Percentiles rank a stretch among this genome's conserved stretches.
These are phyloP conservation scores for Sciurus vulgaris DNA, from an alignment of 2,797 vertebrate genomes.

Conservation along the genomic window DNA sequence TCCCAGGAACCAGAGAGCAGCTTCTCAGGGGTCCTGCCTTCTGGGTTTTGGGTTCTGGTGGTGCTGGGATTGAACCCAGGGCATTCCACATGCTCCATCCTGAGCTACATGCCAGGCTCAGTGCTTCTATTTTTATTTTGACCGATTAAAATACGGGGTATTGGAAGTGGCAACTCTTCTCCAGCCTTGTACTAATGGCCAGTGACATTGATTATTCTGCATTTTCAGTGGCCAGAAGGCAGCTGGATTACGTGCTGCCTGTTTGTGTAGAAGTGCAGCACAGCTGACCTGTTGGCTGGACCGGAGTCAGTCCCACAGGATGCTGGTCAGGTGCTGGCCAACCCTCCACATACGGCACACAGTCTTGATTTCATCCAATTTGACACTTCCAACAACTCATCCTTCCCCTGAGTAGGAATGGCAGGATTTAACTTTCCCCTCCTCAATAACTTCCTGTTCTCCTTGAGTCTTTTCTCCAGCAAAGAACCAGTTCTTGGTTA, in stretches of 20 bases:
- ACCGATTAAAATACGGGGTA: background rate
- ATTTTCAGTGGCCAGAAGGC: background rate
- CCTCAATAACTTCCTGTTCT: background rate
- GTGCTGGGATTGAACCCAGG: too few species aligned
- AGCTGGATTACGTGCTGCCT: background rate
- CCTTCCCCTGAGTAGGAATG: background rate
- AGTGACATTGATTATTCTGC: background rate
- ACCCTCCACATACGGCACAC: too few species aligned
- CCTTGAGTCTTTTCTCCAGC: background rate
- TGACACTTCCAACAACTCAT: background rate
- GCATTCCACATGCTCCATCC: background rate
- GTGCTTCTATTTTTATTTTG: background rate
- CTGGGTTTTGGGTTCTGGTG: too few species aligned
- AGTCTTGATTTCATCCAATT: background rate
- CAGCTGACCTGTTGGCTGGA: background rate
- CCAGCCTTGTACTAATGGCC: background rate
- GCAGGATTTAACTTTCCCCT: background rate
- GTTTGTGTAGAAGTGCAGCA: background rate
- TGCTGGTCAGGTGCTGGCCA: background rate
- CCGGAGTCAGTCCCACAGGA: background rate
- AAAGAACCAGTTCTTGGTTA: background rate
- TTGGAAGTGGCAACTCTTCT: background rate
- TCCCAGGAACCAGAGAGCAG: background rate
- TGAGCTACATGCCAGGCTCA: background rate
- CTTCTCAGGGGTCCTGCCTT: background rate